These are phyloP conservation scores for Aramus guarauna DNA, from an alignment of 2,113 vertebrate species.

Conservation along the genomic window DNA sequence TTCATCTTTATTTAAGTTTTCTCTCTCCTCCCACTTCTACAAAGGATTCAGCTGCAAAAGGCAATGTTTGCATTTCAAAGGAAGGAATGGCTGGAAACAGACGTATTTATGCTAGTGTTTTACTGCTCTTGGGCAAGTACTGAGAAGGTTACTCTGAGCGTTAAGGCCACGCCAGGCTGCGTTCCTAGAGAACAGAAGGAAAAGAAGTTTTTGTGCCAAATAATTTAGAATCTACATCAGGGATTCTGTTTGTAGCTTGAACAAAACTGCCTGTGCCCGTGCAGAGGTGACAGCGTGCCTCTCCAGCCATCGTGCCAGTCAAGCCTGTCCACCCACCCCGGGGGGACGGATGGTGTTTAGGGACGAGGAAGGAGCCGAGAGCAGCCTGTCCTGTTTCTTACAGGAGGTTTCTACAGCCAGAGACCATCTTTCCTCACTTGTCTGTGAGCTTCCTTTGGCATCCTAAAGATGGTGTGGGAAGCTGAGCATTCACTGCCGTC, in stretches of 20 bases:
- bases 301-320: neutral
- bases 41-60: neutral
- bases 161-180: neutral
- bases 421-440: neutral
- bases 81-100: neutral
- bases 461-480: neutral
- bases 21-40: neutral
- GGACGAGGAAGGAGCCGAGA: fast-evolving
- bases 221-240: neutral
- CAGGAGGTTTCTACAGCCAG: neutral
- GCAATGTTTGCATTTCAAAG: neutral
- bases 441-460: neutral
- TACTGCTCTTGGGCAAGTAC: neutral
- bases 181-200: neutral
- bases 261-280: fast-evolving
- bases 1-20: neutral
- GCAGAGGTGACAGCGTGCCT: neutral
- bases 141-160: neutral
- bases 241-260: neutral
- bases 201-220: neutral
- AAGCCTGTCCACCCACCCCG: neutral
- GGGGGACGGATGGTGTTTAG: neutral
- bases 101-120: fast-evolving
- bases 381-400: fast-evolving
- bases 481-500: neutral